Conservation (phyloP, 92 coral and sea anemone species). For the Porites evermanni region DNA sequence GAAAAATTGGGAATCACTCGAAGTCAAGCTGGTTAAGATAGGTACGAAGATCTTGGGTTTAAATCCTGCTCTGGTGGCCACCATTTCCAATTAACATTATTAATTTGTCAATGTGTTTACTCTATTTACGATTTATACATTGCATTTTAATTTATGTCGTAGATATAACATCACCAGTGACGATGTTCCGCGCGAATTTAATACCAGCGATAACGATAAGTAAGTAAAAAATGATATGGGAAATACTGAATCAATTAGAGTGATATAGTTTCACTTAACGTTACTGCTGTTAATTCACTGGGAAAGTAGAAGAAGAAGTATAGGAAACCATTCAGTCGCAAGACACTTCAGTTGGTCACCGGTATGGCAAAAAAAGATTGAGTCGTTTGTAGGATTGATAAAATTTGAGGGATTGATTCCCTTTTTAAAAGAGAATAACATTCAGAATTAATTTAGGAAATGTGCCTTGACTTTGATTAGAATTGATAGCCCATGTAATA, state of each 20-base stretch:
- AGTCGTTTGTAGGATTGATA: not conserved
- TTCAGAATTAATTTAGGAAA: not conserved
- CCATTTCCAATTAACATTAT: not conserved
- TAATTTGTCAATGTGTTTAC: not conserved
- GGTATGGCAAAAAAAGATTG: slow-evolving; percentile 8
- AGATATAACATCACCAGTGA: slow-evolving; percentile 38
- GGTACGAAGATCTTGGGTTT: not conserved
- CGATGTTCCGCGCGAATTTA: not conserved
- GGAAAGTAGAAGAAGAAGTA: too few relatives aligned
- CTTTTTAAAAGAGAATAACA: not conserved
- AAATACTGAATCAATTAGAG: not conserved
- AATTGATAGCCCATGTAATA: too few relatives aligned
- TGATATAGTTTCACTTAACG: not conserved
- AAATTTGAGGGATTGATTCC: not conserved
- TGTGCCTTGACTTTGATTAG: too few relatives aligned
- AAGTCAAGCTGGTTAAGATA: not conserved
- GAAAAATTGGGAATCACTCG: too few relatives aligned
- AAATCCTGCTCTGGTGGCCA: slow-evolving; percentile 3
- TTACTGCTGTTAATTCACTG: not conserved
- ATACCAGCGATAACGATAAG: slow-evolving; percentile 20
- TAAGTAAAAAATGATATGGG: slow-evolving; percentile 23
- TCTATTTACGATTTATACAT: not conserved
- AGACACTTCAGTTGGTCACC: not conserved
- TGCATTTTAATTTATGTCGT: not conserved
- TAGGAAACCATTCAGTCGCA: not conserved